Base-by-base conservation (phyloP, 2,113 vertebrate genomes). In the Macquaria australasica region DNA sequence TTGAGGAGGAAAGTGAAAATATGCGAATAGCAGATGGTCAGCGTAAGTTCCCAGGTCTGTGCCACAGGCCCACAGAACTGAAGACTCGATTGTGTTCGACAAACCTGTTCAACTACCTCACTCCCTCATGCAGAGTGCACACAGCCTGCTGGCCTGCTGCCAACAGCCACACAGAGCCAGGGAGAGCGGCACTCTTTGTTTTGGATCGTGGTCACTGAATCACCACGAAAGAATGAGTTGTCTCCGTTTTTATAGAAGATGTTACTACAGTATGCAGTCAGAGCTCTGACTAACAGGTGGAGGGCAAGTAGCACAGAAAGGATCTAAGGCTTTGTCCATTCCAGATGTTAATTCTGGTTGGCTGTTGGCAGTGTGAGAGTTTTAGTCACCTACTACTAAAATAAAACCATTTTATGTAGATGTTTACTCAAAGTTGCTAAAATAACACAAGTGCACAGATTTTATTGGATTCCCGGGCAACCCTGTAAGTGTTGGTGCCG, bases 41-140 rank as follows among this genome's bases (percentile, higher is more conserved):
- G 8, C 50, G 23, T 59, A 89, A 86, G 87, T 85, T 39, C 43
- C 6, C n/a, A 37, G 48, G 55, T 80, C 23, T 41, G 12, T 25
- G 21, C 62, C n/a, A 4, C 67, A 73, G 45, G 58, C 73, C 62
- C n/a, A 4, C 63, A 73, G 45, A 48, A 4, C 63, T 71, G 45
- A 48, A 76, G 70, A 50, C 34, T 66, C 50, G 12, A 51, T 60
- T 87, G 80, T 83, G 21, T 82, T 51, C 9, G 25, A 73, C 71
- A 59, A 88, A 88, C 82, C 84, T 90, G 89, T 84, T 87, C 2
- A 50, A 53, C 88, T 12, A 23, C 81, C 66, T 88, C 0, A 20
- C 55, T 80, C 70, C 75, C 74, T 67, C 82, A 75, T 74, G 41
- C 55, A 53, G 39, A 73, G 62, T 25, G 71, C 74, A 41, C 78